Evolutionary conservation across 2,888 invertebrate species (phyloP).

Genomic region (Caenorhabditis doughertyi): DNA sequence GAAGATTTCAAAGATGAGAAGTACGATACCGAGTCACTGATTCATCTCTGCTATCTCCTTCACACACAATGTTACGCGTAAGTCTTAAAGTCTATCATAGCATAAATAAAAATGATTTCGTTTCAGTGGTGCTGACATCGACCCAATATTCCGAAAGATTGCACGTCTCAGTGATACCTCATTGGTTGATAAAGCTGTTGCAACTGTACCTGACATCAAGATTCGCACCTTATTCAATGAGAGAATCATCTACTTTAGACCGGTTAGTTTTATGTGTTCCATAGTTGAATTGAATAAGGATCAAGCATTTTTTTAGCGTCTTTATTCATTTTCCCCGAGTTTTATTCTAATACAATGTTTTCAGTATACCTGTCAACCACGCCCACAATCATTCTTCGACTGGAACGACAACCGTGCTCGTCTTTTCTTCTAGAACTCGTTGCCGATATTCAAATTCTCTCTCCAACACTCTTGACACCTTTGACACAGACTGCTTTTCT

Average conservation of each 20-base stretch:
- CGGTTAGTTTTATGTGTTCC: conserved; percentile 28
- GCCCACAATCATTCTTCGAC: conserved; percentile 52
- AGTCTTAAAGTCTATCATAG: too few species aligned
- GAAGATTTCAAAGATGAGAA: conserved; percentile 52
- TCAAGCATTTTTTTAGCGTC: neutral
- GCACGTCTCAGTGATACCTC: conserved; percentile 22
- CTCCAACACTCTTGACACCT: too few species aligned
- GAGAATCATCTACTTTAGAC: conserved; percentile 51
- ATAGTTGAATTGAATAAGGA: too few species aligned
- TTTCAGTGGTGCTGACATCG: conserved; percentile 49
- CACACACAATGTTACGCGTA: conserved; percentile 40
- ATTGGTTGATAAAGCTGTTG: conserved; percentile 37
- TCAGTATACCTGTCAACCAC: conserved; percentile 49
- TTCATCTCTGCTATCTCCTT: conserved; percentile 31
- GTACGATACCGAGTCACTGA: conserved; percentile 35
- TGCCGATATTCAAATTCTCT: neutral
- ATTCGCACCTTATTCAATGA: conserved; percentile 23
- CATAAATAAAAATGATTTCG: neutral
- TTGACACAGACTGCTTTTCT: neutral
- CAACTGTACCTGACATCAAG: conserved; percentile 26
- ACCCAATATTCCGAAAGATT: conserved; percentile 55
- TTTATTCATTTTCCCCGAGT: too few species aligned
- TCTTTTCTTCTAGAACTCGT: conserved; percentile 42
- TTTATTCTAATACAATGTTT: too few species aligned
- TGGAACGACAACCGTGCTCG: conserved; percentile 58